Evolutionary conservation across 2,113 vertebrate genomes (phyloP).

Genomic region (Pseudorhombus dupliciocellatus): DNA sequence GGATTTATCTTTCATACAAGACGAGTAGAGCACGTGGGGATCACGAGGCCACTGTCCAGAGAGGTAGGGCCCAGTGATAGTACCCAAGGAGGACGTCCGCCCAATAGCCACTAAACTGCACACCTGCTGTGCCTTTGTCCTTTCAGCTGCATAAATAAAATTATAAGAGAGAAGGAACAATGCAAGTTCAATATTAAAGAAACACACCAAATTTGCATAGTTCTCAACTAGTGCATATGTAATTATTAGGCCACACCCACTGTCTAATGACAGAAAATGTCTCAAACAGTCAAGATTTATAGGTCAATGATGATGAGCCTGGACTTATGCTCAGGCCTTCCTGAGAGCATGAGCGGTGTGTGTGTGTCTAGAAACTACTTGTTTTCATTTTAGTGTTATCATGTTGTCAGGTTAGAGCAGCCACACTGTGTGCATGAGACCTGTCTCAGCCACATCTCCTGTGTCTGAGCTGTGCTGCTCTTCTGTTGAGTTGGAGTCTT

Average conservation of each 20-base stretch:
- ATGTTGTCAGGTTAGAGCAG: no score
- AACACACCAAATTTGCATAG: background rate
- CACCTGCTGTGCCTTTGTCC: conserved; percentile 87
- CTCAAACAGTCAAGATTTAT: no score
- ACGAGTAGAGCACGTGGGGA: conserved; percentile 86
- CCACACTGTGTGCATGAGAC: no score
- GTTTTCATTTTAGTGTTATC: no score
- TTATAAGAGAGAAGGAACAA: conserved; percentile 10
- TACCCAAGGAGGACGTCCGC: conserved; percentile 88
- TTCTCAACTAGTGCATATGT: background rate
- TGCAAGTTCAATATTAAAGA: background rate
- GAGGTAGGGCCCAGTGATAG: conserved; percentile 93
- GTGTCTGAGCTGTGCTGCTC: no score
- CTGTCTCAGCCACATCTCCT: no score
- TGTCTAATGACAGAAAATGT: background rate
- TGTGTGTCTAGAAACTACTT: no score
- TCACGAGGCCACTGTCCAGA: conserved; percentile 93
- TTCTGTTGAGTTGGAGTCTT: no score
- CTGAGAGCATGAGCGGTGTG: no score
- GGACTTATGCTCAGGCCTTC: no score
- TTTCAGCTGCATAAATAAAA: conserved; percentile 82
- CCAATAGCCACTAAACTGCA: conserved; percentile 84
- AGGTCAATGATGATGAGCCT: no score
- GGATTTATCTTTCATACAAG: conserved; percentile 93
- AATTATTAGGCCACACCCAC: background rate